These are phyloP conservation scores for Dione vanillae DNA, from an alignment of 2,888 invertebrate genomes.

Conservation along the genomic window DNA sequence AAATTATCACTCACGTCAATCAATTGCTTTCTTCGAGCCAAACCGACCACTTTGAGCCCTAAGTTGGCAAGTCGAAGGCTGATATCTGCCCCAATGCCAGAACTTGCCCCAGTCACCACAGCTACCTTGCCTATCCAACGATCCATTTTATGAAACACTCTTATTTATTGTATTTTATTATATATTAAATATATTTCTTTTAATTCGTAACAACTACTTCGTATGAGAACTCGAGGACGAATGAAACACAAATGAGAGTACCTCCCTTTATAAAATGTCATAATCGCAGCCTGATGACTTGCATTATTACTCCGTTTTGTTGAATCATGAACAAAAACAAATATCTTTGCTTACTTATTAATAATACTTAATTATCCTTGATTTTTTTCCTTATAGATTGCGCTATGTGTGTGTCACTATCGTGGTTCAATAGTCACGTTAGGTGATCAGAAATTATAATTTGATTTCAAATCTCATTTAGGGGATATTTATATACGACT, in stretches of 20 bases:
- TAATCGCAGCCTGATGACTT: neutral
- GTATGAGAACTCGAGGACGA: neutral
- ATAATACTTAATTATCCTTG: neutral
- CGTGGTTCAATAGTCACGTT: neutral
- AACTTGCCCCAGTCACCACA: constrained; percentile 87
- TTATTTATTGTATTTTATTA: neutral
- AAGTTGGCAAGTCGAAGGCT: constrained; percentile 62
- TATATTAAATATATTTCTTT: neutral
- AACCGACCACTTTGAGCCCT: constrained; percentile 63
- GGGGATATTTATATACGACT: no score
- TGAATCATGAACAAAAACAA: neutral
- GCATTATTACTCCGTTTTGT: neutral
- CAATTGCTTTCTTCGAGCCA: constrained; percentile 48
- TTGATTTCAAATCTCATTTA: no score
- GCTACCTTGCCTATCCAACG: constrained; percentile 84
- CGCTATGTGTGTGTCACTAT: neutral
- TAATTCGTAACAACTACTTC: neutral
- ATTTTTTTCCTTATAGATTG: neutral
- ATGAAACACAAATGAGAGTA: neutral
- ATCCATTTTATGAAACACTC: constrained; percentile 61
- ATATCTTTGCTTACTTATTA: neutral
- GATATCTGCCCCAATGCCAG: constrained; percentile 83
- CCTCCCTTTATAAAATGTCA: neutral
- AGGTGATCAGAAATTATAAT: no score
- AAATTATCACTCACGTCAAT: constrained; percentile 4